These are phyloP conservation scores for Agriopis aurantiaria DNA, from an alignment of 2,888 invertebrate genomes.

Conservation along the genomic window DNA sequence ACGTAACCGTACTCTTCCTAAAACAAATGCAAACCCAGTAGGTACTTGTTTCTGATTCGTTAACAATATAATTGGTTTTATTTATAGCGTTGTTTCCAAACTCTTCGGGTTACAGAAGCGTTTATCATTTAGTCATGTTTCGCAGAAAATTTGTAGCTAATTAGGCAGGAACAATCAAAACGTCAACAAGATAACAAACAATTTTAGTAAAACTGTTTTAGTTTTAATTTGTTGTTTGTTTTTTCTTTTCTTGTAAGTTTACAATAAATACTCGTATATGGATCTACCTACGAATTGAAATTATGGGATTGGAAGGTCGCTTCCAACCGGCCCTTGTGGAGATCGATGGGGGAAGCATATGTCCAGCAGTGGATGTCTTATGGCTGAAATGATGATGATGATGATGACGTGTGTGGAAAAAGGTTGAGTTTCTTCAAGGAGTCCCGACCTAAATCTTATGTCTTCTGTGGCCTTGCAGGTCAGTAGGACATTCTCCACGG, in stretches of 20 bases:
- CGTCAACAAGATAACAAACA: background rate
- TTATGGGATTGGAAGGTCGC: too few species aligned
- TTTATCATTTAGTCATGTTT: background rate
- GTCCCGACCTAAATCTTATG: too few species aligned
- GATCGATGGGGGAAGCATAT: too few species aligned
- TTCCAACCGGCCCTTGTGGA: too few species aligned
- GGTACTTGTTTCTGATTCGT: constrained; percentile 2
- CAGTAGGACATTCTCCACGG: too few species aligned
- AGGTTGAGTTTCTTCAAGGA: too few species aligned
- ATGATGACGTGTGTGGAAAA: too few species aligned
- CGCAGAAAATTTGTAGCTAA: background rate
- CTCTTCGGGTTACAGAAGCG: background rate
- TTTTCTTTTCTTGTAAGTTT: background rate
- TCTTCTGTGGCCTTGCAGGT: too few species aligned
- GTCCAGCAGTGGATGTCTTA: too few species aligned
- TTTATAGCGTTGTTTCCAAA: constrained; percentile 4
- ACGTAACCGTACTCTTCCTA: background rate
- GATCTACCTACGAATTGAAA: too few species aligned
- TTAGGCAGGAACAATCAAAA: background rate
- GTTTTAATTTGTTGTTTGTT: background rate
- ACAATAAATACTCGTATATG: too few species aligned
- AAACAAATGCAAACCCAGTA: background rate
- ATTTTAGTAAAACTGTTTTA: background rate
- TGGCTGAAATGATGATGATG: too few species aligned
- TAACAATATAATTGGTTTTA: constrained; percentile 1